Evolutionary conservation across 2,797 vertebrate genomes (phyloP), one percentile per base, ranked within the genome.

Genomic region (Cichlasoma orientale): DNA sequence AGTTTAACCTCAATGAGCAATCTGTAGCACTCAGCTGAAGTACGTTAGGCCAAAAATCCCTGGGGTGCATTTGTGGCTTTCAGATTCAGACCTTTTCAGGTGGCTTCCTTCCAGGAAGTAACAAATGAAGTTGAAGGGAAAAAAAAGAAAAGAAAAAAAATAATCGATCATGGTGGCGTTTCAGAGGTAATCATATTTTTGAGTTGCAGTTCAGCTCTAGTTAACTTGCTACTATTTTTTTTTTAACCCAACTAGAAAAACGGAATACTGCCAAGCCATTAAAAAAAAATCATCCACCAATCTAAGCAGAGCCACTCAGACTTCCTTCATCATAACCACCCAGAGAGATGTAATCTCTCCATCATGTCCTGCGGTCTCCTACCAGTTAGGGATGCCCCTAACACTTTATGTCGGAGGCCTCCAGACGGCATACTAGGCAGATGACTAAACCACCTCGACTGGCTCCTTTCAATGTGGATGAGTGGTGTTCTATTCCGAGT

Each of bases 61-160:
- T 44, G 29, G 47, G 77, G 73, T 68, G 56, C 66, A 38, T 10
- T 11, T 82, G 81, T 12, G 66, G 79, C 57, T 84, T 75, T 85
- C 16, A 78, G 31, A 70, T 38, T 25, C 56, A 71, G 33, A 80
- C 57, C 53, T 69, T 54, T 74, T 75, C 59, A 79, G 80, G 80
- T 85, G 75, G 66, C 56, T 84, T 78, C 31, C 71, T 80, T 78
- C 18, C 50, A 70, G 74, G 72, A 80, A 76, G 55, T 75, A 29
- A 25, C 12, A 57, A 38, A 78, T 29, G 75, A 68, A 79, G 12
- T 14, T 12, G 21, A 53, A 66, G 27, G 3, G 13, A 55, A 71
- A 73, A 58, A 66, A 36, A 36, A 36, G 2, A 8, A 8, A 16
- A 56, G 66, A 27, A 79, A 55, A 75, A 72, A 72, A 38, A n/a